Evolutionary conservation across 2,113 vertebrate species (phyloP).

Genomic region (Mus spicilegus): DNA sequence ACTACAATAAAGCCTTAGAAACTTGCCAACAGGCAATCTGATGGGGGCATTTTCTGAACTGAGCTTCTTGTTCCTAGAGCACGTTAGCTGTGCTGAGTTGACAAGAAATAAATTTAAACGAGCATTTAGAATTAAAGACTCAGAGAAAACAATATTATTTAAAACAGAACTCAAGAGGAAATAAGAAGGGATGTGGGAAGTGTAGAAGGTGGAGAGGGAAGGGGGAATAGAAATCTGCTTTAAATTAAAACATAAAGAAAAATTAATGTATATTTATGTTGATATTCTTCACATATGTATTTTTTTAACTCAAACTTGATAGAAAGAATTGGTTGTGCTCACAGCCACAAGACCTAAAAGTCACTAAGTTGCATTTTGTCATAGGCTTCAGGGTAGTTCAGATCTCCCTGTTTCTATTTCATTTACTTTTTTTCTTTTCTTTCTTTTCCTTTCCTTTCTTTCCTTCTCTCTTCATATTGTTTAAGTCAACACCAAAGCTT

Average conservation of each 20-base stretch:
- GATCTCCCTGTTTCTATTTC: neutral
- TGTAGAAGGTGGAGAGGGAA: neutral
- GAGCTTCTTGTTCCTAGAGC: neutral
- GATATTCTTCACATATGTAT: neutral
- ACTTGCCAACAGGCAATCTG: neutral
- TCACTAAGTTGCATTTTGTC: neutral
- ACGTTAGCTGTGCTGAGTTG: neutral
- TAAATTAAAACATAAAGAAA: neutral
- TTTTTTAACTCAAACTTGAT: neutral
- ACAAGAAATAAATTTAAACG: neutral
- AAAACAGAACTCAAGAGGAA: neutral
- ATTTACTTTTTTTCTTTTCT: neutral
- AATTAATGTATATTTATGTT: neutral
- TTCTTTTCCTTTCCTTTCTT: neutral
- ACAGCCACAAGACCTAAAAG: neutral
- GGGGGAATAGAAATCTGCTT: neutral
- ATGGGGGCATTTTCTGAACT: neutral
- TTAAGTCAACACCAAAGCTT: neutral
- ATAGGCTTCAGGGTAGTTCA: too few species aligned
- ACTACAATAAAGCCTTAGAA: neutral
- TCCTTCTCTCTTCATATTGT: neutral
- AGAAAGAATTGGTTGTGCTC: neutral
- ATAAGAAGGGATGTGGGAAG: neutral
- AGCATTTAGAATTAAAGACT: neutral
- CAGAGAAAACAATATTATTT: conserved; percentile 24